Conservation (phyloP, 1,140 invertebrate species). For the Hyles euphorbiae region DNA sequence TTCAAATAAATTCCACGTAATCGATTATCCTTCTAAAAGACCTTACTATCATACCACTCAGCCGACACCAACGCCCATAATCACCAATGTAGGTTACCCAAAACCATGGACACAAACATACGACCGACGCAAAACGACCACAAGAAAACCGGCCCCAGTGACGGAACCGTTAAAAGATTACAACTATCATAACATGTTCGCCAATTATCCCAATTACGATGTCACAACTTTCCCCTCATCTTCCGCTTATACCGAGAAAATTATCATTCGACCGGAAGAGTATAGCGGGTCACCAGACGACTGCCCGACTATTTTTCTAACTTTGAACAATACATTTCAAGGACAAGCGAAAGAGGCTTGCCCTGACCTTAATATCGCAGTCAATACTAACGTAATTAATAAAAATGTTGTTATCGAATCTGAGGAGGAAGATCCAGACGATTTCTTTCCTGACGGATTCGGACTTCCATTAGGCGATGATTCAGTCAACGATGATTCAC, state of each 20-base stretch:
- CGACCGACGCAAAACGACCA: constrained; percentile 33
- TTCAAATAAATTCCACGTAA: constrained; percentile 43
- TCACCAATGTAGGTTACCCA: constrained; percentile 62
- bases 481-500: constrained; percentile 32
- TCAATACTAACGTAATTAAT: constrained; percentile 66
- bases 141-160: constrained; percentile 38
- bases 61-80: constrained; percentile 59
- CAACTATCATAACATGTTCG: constrained; percentile 41
- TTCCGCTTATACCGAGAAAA: constrained; percentile 57
- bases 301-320: constrained; percentile 63
- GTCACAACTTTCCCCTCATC: constrained; percentile 56
- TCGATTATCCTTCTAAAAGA: constrained; percentile 34
- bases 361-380: constrained; percentile 68
- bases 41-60: constrained; percentile 47
- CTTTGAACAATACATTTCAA: constrained; percentile 68
- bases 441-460: constrained; percentile 49
- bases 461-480: constrained; percentile 42
- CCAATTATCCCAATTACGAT: constrained; percentile 47
- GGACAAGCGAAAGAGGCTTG: constrained; percentile 65
- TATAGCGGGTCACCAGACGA: constrained; percentile 56
- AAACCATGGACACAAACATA: constrained; percentile 46
- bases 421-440: constrained; percentile 53
- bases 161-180: constrained; percentile 41
- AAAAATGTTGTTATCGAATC: constrained; percentile 63
- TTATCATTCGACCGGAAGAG: constrained; percentile 65